A percentile compares a stretch with the other conserved stretches of the same genome.
Conservation (phyloP, 2,113 vertebrate genomes). For the Mesocricetus auratus region DNA sequence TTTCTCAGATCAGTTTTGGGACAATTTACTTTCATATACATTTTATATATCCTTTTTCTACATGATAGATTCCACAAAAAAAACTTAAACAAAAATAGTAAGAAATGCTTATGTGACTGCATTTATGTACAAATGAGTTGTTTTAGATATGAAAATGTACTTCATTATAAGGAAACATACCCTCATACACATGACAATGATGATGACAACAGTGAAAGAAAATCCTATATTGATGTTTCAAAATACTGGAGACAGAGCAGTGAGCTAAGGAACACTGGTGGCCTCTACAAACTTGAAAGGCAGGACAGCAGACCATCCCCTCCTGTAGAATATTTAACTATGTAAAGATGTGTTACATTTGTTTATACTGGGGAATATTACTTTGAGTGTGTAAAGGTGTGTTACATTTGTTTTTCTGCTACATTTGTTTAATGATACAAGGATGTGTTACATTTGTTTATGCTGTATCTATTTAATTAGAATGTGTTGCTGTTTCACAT, state of each 20-base stretch:
- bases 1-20: background rate
- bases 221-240: background rate
- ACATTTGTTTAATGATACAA: too few relatives aligned
- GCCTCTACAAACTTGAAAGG: background rate
- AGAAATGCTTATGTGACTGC: background rate
- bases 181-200: background rate
- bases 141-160: background rate
- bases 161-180: background rate
- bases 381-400: too few relatives aligned
- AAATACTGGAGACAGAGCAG: background rate
- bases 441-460: too few relatives aligned
- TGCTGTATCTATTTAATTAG: too few relatives aligned
- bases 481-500: too few relatives aligned
- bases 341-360: too few relatives aligned
- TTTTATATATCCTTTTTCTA: slow-evolving; percentile 17
- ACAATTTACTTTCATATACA: background rate
- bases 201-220: background rate
- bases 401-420: too few relatives aligned
- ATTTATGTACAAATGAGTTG: background rate
- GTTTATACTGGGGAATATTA: too few relatives aligned
- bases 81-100: background rate
- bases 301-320: background rate
- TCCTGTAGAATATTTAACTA: too few relatives aligned
- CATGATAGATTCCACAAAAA: background rate
- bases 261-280: background rate